Evolutionary conservation across 2,888 invertebrate genomes (phyloP).

Genomic region (Agrotis ipsilon): DNA sequence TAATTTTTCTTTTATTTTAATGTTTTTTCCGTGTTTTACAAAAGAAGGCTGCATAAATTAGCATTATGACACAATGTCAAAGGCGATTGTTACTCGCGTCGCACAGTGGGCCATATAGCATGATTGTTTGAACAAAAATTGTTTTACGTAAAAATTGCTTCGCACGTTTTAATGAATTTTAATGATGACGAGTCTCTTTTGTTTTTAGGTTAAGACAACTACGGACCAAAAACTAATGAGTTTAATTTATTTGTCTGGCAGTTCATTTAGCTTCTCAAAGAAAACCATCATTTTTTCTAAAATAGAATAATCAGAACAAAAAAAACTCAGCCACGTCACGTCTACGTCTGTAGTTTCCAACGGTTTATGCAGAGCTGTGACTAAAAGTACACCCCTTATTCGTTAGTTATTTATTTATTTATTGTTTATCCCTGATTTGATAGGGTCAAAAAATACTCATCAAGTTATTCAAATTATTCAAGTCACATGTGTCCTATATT

Average conservation of each 20-base stretch:
- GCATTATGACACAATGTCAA: slow-evolving; percentile 44
- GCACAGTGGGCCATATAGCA: slow-evolving; percentile 32
- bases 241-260: slow-evolving; percentile 10
- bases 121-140: slow-evolving; percentile 33
- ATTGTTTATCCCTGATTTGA: no score
- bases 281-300: background rate
- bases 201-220: slow-evolving; percentile 25
- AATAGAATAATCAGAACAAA: background rate
- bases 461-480: slow-evolving; percentile 2
- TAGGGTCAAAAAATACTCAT: background rate
- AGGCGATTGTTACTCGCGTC: slow-evolving; percentile 18
- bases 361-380: no score
- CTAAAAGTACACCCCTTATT: no score
- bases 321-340: background rate
- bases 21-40: slow-evolving; percentile 13
- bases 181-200: slow-evolving; percentile 3
- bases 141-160: background rate
- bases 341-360: no score
- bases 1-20: background rate
- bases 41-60: slow-evolving; percentile 50
- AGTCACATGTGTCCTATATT: slow-evolving; percentile 33
- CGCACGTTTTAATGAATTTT: slow-evolving; percentile 7
- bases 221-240: background rate
- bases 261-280: background rate
- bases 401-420: no score